Percentiles rank a stretch among this genome's conserved stretches.
Conservation (phyloP, 2,113 vertebrate species). For the Microtus oregoni region DNA sequence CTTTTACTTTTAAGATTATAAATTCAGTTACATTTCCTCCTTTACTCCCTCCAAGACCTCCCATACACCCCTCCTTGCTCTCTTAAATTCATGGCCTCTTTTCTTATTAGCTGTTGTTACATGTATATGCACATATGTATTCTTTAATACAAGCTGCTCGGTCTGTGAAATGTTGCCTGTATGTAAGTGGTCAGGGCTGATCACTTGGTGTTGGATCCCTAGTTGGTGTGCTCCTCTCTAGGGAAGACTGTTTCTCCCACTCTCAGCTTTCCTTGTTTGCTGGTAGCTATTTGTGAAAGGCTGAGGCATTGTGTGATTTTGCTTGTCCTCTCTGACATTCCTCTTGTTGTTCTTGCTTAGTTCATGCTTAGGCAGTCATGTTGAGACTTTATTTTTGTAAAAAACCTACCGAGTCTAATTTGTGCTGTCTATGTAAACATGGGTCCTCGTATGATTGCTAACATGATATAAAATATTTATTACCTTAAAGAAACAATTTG, state of each 20-base stretch:
- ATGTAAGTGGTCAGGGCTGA: background rate
- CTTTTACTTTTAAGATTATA: background rate
- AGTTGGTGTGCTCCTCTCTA: background rate
- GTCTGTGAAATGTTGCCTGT: background rate
- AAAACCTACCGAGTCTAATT: background rate
- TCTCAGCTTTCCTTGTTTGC: background rate
- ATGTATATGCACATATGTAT: too few species aligned
- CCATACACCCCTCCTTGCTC: too few species aligned
- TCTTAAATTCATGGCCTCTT: background rate
- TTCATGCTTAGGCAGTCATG: background rate
- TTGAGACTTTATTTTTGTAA: background rate
- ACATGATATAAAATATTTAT: conserved; percentile 51
- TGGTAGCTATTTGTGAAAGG: too few species aligned
- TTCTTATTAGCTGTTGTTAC: background rate
- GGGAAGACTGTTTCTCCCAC: background rate
- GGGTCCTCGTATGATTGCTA: background rate
- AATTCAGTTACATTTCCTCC: background rate
- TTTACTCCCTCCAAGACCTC: background rate
- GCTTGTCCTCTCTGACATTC: background rate
- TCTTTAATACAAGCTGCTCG: background rate
- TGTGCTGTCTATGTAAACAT: background rate
- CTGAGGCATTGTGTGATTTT: background rate
- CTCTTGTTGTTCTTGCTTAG: background rate
- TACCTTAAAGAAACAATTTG: conserved; percentile 38
- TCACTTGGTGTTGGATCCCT: too few species aligned